Percentiles rank a stretch among this genome's conserved stretches.
Conservation (phyloP, 1,140 invertebrate species). For the Oedothorax gibbosus region DNA sequence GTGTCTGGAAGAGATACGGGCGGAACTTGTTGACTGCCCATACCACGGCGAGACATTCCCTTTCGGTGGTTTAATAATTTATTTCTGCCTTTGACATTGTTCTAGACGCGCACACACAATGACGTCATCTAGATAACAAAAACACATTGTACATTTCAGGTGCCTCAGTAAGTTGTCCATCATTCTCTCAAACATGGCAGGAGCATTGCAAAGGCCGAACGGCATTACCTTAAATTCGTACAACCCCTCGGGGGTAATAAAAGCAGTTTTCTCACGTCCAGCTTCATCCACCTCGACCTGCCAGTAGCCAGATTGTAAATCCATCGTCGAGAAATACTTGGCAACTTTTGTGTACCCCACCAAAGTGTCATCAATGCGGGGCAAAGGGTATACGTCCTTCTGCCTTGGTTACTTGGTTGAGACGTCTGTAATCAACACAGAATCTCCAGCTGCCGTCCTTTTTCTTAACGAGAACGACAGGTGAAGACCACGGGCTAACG, state of each 20-base stretch:
- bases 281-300: slow-evolving; percentile 67
- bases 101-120: slow-evolving; percentile 43
- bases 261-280: slow-evolving; percentile 69
- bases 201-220: slow-evolving; percentile 70
- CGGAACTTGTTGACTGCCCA: slow-evolving; percentile 70
- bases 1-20: slow-evolving; percentile 72
- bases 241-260: slow-evolving; percentile 67
- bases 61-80: slow-evolving; percentile 70
- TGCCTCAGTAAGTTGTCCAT: slow-evolving; percentile 67
- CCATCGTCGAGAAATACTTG: slow-evolving; percentile 69
- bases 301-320: slow-evolving; percentile 70
- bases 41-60: slow-evolving; percentile 72
- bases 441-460: slow-evolving; percentile 66
- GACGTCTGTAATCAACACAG: no score
- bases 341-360: slow-evolving; percentile 66
- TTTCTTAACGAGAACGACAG: slow-evolving; percentile 70
- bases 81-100: slow-evolving; percentile 67
- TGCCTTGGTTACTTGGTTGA: slow-evolving; percentile 1
- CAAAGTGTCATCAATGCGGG: slow-evolving; percentile 68
- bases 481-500: slow-evolving; percentile 66
- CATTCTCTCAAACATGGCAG: slow-evolving; percentile 68
- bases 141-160: slow-evolving; percentile 61
- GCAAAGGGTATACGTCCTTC: slow-evolving; percentile 72
- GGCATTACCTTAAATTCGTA: slow-evolving; percentile 68
- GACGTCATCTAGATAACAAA: slow-evolving; percentile 66